phyloP scores from a whole-genome alignment of 2,113 vertebrate species.

The Falcunculus frontatus region DNA sequence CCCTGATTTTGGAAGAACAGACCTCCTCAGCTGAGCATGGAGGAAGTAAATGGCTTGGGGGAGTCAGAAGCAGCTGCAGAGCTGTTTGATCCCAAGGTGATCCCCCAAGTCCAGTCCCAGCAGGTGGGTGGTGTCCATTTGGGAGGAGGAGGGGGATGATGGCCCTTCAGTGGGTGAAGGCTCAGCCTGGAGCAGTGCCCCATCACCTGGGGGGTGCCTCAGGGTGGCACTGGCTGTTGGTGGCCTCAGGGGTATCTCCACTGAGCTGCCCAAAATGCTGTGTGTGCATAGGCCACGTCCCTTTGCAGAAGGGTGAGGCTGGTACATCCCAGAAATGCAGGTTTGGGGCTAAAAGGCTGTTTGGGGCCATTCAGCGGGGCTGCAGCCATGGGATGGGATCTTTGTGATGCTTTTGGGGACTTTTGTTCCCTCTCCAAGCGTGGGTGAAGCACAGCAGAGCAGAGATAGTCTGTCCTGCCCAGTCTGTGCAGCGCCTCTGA shows the following conservation, averaged over 20 bases:
- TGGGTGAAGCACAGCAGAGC: background rate
- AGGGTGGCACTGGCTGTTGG: background rate
- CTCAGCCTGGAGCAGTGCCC: background rate
- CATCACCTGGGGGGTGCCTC: accelerated
- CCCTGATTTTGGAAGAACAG: background rate
- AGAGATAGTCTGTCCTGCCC: background rate
- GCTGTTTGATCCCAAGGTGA: background rate
- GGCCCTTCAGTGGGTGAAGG: background rate
- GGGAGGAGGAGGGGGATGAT: background rate
- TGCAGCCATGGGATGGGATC: background rate
- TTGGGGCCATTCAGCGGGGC: accelerated
- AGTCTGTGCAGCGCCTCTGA: background rate
- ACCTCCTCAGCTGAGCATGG: background rate
- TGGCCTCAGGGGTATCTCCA: background rate
- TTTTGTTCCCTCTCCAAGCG: background rate
- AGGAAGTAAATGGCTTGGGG: background rate
- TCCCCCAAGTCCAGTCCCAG: background rate
- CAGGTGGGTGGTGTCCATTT: accelerated
- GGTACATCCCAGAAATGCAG: background rate
- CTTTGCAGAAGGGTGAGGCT: background rate
- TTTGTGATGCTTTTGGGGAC: background rate
- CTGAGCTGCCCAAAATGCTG: background rate
- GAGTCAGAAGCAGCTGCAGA: background rate
- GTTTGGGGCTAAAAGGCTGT: background rate
- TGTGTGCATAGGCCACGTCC: accelerated